Conservation (phyloP, 1,140 invertebrate species). For the Bombus impatiens region DNA sequence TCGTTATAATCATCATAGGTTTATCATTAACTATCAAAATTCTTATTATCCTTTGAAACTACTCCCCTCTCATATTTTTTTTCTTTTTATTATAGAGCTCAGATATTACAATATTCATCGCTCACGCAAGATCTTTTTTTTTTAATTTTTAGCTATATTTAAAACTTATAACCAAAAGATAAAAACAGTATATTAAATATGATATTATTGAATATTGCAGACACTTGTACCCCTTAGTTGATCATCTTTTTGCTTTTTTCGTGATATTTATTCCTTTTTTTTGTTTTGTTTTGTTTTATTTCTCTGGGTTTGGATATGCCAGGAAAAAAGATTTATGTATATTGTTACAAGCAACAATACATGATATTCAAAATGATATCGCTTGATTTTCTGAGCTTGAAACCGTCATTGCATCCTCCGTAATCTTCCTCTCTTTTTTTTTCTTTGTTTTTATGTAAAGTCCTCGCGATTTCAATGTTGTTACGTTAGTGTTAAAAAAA, state of each 20-base stretch:
- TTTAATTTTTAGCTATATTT: conserved; percentile 28
- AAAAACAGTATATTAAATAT: conserved; percentile 58
- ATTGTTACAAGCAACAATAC: conserved; percentile 43
- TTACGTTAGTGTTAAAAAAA: conserved; percentile 52
- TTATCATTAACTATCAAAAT: conserved; percentile 63
- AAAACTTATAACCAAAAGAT: conserved; percentile 54
- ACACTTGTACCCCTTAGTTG: conserved; percentile 47
- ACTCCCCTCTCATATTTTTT: conserved; percentile 36
- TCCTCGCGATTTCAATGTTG: conserved; percentile 16
- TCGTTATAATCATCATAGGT: conserved; percentile 60
- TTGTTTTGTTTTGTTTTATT: conserved; percentile 15
- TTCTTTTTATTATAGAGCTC: conserved; percentile 35
- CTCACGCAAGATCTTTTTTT: conserved; percentile 35
- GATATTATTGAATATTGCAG: conserved; percentile 53
- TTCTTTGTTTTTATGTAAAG: conserved; percentile 21
- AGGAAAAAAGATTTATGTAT: conserved; percentile 34
- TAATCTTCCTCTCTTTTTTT: neutral
- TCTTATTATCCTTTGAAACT: conserved; percentile 45
- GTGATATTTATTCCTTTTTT: neutral
- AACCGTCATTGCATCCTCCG: neutral
- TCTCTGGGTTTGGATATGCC: neutral
- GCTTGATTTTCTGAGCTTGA: conserved; percentile 34
- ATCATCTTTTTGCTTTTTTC: conserved; percentile 38
- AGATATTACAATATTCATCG: conserved; percentile 35
- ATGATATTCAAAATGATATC: conserved; percentile 55